Conservation (phyloP, 1,140 invertebrate species). For the Drosophila quadrilineata region DNA sequence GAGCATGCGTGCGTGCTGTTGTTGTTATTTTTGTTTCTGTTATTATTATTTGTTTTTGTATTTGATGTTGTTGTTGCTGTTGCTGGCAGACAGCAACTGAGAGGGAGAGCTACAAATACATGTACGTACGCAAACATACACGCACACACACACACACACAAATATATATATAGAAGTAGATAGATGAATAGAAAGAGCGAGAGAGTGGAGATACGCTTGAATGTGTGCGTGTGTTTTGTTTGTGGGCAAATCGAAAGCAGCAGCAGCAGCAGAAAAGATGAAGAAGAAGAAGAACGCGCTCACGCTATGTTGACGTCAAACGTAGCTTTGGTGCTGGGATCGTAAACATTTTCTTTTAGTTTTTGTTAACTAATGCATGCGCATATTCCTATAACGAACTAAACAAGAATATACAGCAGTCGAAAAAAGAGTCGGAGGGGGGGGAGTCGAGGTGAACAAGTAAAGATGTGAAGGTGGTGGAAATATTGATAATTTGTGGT, state of each 20-base stretch:
- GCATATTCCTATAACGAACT: no score
- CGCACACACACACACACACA: no score
- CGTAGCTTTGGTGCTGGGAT: constrained; percentile 5
- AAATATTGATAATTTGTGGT: neutral
- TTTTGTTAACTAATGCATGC: constrained; percentile 4
- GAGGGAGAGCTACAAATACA: no score
- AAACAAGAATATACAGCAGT: no score
- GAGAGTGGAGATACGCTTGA: neutral
- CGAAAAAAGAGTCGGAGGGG: no score
- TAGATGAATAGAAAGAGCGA: neutral
- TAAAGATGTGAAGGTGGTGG: no score
- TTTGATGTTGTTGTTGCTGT: neutral
- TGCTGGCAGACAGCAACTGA: constrained; percentile 7
- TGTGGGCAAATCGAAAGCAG: constrained; percentile 32
- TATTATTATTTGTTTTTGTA: neutral
- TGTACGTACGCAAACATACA: no score
- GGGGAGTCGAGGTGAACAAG: no score
- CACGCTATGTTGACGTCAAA: constrained; percentile 35
- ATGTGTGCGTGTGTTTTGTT: no score
- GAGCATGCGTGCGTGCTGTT: constrained; percentile 26
- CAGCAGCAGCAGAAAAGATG: no score
- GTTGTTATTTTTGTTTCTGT: neutral
- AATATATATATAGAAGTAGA: no score
- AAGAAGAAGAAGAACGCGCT: no score
- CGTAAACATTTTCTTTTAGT: constrained; percentile 31